Percentiles rank a stretch among this genome's conserved stretches.
phyloP scores from a whole-genome alignment of 2,888 invertebrate genomes.

The Scotopteryx bipunctaria region DNA sequence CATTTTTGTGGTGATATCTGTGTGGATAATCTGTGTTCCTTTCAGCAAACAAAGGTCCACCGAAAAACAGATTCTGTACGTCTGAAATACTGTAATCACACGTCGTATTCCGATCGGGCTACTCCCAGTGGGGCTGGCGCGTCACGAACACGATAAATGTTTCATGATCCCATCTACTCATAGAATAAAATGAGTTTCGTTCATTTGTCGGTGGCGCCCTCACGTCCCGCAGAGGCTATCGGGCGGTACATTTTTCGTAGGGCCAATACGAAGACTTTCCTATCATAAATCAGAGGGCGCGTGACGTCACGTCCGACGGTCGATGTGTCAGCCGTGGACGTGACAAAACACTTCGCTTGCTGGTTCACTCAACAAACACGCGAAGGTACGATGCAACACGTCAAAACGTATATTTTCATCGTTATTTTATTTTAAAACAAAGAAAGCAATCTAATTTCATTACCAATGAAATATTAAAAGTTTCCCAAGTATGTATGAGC shows the following conservation, averaged over 20 bases:
- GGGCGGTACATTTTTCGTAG: slow-evolving; percentile 64
- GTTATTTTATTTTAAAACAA: too few relatives aligned
- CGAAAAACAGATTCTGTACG: slow-evolving; percentile 9
- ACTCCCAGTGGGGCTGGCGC: slow-evolving; percentile 23
- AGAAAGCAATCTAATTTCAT: too few relatives aligned
- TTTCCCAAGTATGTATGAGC: too few relatives aligned
- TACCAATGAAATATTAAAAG: too few relatives aligned
- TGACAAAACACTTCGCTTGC: slow-evolving; percentile 63
- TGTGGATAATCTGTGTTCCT: not conserved
- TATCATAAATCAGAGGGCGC: slow-evolving; percentile 73
- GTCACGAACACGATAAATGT: slow-evolving; percentile 50
- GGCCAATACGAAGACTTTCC: slow-evolving; percentile 58
- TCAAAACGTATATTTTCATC: not conserved
- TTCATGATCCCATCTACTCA: slow-evolving; percentile 54
- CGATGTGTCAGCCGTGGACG: slow-evolving; percentile 65
- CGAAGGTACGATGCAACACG: slow-evolving; percentile 9
- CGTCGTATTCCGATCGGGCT: slow-evolving; percentile 22
- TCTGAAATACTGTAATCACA: slow-evolving; percentile 23
- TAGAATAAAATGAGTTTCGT: slow-evolving; percentile 67
- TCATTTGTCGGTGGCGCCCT: slow-evolving; percentile 55
- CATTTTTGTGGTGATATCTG: not conserved
- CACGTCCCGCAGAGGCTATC: slow-evolving; percentile 70
- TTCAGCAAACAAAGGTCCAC: slow-evolving; percentile 12
- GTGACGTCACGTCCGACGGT: slow-evolving; percentile 69
- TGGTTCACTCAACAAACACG: slow-evolving; percentile 34